phyloP scores from a whole-genome alignment of 2,888 invertebrate genomes.

The Eilema griseolum region DNA sequence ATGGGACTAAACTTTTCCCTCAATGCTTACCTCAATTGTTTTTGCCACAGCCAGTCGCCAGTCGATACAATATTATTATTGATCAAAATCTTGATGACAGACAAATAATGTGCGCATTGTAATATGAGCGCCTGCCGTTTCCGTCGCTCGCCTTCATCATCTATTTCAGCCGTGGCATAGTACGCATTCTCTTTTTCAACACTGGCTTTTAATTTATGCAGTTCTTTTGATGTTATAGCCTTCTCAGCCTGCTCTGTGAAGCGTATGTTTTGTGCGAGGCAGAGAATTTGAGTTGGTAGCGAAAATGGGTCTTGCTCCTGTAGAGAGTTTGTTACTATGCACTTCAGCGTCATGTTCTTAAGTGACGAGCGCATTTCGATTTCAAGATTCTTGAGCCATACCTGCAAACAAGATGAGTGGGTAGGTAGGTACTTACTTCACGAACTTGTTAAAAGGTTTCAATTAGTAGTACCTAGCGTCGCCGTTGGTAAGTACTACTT shows the following conservation, averaged over 20 bases:
- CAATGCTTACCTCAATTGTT: slow-evolving; percentile 91
- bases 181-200: slow-evolving; percentile 83
- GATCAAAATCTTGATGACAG: slow-evolving; percentile 93
- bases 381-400: slow-evolving; percentile 93
- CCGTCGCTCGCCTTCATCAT: slow-evolving; percentile 89
- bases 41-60: slow-evolving; percentile 97
- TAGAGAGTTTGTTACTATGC: slow-evolving; percentile 79
- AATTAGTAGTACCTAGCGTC: background rate
- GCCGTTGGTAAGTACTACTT: background rate
- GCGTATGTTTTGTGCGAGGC: slow-evolving; percentile 93
- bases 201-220: slow-evolving; percentile 84
- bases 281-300: slow-evolving; percentile 92
- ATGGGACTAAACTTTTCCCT: no score
- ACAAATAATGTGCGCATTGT: slow-evolving; percentile 96
- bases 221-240: slow-evolving; percentile 90
- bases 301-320: slow-evolving; percentile 82
- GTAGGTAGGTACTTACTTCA: background rate
- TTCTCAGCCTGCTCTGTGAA: slow-evolving; percentile 95
- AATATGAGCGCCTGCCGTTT: slow-evolving; percentile 97
- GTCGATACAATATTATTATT: slow-evolving; percentile 88
- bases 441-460: background rate
- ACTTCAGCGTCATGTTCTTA: slow-evolving; percentile 88
- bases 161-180: slow-evolving; percentile 84
- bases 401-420: slow-evolving; percentile 66
- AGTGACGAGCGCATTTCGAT: slow-evolving; percentile 91